Base-by-base conservation (phyloP, 2,113 vertebrate genomes). In the Salvelinus namaycush region DNA sequence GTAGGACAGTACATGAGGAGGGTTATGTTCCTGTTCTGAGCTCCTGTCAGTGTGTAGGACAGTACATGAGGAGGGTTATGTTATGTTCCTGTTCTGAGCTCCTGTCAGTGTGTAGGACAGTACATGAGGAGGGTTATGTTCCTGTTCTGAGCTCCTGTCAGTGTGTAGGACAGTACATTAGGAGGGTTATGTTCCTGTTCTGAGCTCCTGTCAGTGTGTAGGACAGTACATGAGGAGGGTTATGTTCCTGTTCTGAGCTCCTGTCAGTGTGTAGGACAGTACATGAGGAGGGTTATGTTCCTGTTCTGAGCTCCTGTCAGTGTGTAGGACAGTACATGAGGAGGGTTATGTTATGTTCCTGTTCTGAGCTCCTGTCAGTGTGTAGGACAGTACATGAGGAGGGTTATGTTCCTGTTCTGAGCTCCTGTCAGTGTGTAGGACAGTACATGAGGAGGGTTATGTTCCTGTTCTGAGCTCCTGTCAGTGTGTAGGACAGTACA, bases 121-220 rank as follows among this genome's bases (percentile, higher is more conserved):
- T 39, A 39, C 34, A 39, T 39, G 7, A 31, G 1, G 29, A 31
- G 29, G 29, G 29, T 31, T 31, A 22, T 75, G n/a, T n/a, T n/a
- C n/a, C n/a, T n/a, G n/a, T 75, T 74, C 74, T 48, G 72, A 80
- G 74, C 76, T 7, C 0, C 64, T 51, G 70, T 51, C 84, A 84
- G 60, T 68, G 4, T 65, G n/a, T 70, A 34, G 64, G 7, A 31
- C 11, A 24, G 22, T 22, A 26, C 24, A 29, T 22, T 6, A 7
- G 22, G 20, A 54, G 49, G 27, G 34, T 39, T 8, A 39, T 62
- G 60, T 62, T 34, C 31, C 31, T 34, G 31, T 34, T 34, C 31
- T 34, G 31, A 34, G 31, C 31, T 34, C 31, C 6, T 39, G 34
- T 39, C 34, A 8, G 34, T 39, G 34, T 39, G 34, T 39, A 8